These are phyloP conservation scores for Pachliopta kotzebuea DNA, from an alignment of 2,888 invertebrate species.

Conservation along the genomic window DNA sequence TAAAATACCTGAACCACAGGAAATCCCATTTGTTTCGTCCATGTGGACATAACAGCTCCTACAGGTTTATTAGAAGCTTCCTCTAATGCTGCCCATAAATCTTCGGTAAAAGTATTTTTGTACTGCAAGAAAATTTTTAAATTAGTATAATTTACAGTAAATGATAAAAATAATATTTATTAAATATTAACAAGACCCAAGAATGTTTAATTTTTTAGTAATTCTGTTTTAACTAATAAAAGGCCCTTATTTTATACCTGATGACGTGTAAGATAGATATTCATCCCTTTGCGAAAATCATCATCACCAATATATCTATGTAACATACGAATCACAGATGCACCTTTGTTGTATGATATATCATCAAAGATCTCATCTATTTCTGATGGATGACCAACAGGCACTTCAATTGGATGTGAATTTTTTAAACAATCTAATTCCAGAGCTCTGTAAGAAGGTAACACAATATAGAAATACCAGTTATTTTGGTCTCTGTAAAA, in stretches of 20 bases:
- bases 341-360: slow-evolving; percentile 98
- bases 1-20: slow-evolving; percentile 85
- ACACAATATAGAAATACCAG: background rate
- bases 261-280: slow-evolving; percentile 91
- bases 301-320: slow-evolving; percentile 96
- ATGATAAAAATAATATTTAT: background rate
- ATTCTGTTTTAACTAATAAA: background rate
- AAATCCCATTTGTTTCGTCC: slow-evolving; percentile 98
- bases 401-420: slow-evolving; percentile 98
- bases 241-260: slow-evolving; percentile 64
- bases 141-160: background rate
- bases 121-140: slow-evolving; percentile 79
- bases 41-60: slow-evolving; percentile 95
- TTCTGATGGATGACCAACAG: slow-evolving; percentile 95
- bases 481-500: slow-evolving; percentile 29
- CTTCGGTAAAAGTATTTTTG: slow-evolving; percentile 94
- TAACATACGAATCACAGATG: slow-evolving; percentile 96
- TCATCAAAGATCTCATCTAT: slow-evolving; percentile 99
- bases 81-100: slow-evolving; percentile 94
- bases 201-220: too few species aligned
- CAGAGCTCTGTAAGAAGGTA: slow-evolving; percentile 82
- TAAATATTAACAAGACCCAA: too few species aligned
- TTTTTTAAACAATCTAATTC: slow-evolving; percentile 94
- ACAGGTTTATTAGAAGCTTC: slow-evolving; percentile 95
- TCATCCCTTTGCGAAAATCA: slow-evolving; percentile 96